Evolutionary conservation across 2,797 vertebrate species (phyloP).

Genomic region (Onychomys torridus): DNA sequence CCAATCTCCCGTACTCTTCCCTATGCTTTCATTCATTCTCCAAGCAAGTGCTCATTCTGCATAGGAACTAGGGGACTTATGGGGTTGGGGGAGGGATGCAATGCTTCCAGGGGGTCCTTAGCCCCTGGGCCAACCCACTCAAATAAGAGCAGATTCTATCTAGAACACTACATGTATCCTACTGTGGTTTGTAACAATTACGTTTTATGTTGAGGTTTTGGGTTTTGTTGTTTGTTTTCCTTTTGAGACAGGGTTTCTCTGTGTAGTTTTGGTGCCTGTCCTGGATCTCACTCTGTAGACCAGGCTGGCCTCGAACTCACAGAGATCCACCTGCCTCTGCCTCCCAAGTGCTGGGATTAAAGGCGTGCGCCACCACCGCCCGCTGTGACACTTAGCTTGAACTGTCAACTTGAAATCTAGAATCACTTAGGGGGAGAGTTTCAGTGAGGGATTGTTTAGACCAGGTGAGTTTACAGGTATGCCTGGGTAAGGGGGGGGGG

Average conservation of each 20-base stretch:
- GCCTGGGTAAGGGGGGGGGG: background rate
- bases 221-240: too few species aligned
- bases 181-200: too few species aligned
- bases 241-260: too few species aligned
- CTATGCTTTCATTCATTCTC: background rate
- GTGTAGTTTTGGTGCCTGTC: too few species aligned
- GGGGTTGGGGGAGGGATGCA: accelerated
- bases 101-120: background rate
- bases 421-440: background rate
- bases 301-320: too few species aligned
- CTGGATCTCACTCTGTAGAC: too few species aligned
- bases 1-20: background rate
- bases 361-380: too few species aligned
- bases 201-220: too few species aligned
- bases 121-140: accelerated
- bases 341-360: too few species aligned
- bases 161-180: background rate
- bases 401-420: background rate
- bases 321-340: too few species aligned
- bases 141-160: background rate
- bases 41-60: background rate
- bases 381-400: background rate
- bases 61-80: background rate
- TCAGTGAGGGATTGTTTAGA: background rate
- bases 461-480: too few species aligned